These are phyloP conservation scores for Latheticus oryzae DNA, from an alignment of 2,888 invertebrate species.

Conservation along the genomic window DNA sequence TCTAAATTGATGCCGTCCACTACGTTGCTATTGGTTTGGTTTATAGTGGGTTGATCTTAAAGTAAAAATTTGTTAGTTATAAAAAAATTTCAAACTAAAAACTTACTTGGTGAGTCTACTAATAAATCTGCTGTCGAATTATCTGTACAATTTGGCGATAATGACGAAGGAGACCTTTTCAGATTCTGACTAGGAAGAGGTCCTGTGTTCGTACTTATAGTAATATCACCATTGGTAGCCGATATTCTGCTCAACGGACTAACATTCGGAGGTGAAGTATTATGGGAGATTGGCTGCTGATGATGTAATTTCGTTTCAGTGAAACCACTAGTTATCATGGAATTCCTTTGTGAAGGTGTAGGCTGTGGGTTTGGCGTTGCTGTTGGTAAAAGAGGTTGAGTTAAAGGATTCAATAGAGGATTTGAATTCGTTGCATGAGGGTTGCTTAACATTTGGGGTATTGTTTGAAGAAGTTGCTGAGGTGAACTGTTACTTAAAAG, in stretches of 20 bases:
- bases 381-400: conserved; percentile 54
- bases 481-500: conserved; percentile 78
- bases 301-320: conserved; percentile 58
- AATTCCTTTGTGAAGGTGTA: conserved; percentile 62
- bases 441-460: conserved; percentile 73
- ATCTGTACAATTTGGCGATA: conserved; percentile 73
- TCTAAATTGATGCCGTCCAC: conserved; percentile 97
- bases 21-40: conserved; percentile 92
- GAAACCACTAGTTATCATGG: conserved; percentile 53
- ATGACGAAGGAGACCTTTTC: conserved; percentile 75
- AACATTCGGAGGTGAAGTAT: conserved; percentile 57
- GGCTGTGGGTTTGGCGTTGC: conserved; percentile 47
- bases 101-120: conserved; percentile 89
- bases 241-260: conserved; percentile 71
- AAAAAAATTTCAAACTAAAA: conserved; percentile 1
- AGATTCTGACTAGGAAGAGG: conserved; percentile 66
- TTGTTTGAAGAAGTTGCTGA: conserved; percentile 80
- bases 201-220: conserved; percentile 82
- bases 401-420: conserved; percentile 59
- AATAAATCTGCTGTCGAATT: conserved; percentile 77
- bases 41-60: conserved; percentile 91
- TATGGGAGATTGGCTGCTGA: conserved; percentile 53
- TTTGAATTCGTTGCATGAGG: conserved; percentile 52
- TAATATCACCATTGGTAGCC: conserved; percentile 84
- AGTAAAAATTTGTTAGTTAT: conserved; percentile 43